Conservation (phyloP, 2,797 vertebrate species). For the Ficedula albicollis region DNA sequence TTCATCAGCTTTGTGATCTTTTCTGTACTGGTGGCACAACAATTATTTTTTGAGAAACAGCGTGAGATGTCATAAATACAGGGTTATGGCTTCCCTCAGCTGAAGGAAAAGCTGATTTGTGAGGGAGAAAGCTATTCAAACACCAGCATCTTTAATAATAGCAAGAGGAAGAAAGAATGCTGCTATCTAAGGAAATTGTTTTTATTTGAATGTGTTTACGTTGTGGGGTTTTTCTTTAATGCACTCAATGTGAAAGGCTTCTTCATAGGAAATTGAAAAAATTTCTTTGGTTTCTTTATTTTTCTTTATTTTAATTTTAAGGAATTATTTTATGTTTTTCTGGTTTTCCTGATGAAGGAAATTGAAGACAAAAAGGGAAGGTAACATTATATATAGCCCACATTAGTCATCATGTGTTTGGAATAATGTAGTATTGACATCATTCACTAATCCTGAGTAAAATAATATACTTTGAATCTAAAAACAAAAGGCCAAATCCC, state of each 20-base stretch:
- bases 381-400: background rate
- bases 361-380: background rate
- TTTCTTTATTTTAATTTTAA: background rate
- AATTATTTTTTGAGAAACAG: slow-evolving; percentile 51
- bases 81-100: slow-evolving; percentile 37
- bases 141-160: slow-evolving; percentile 41
- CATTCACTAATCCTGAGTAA: background rate
- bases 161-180: slow-evolving; percentile 33
- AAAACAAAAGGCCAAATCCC: background rate
- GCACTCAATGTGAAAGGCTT: background rate
- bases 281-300: background rate
- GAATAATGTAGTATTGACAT: background rate
- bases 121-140: slow-evolving; percentile 33
- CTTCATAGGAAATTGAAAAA: background rate
- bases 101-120: slow-evolving; percentile 43
- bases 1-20: background rate
- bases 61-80: slow-evolving; percentile 27
- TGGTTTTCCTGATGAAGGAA: background rate
- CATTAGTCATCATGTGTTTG: background rate
- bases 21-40: background rate
- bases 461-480: background rate
- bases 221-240: background rate
- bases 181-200: slow-evolving; percentile 57
- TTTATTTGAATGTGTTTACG: slow-evolving; percentile 18
- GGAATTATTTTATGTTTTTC: background rate